Evolutionary conservation across 2,113 vertebrate species (phyloP).

Genomic region (rat (Rattus norvegicus)): GRCr8 NC_086039.1:133298501-133299000

Average conservation of each 20-base stretch:
- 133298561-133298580: not conserved
- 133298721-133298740: conserved; percentile 40
- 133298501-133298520: conserved; percentile 43
- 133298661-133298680: conserved; percentile 38
- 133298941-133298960: no score
- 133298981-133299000: not conserved
- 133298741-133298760: not conserved
- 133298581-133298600: conserved; percentile 7
- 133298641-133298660: not conserved
- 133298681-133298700: not conserved
- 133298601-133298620: not conserved
- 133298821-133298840: conserved; percentile 17
- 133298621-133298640: conserved; percentile 9
- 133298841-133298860: not conserved
- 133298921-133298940: not conserved
- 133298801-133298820: not conserved
- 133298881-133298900: not conserved
- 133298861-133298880: not conserved
- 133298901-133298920: not conserved
- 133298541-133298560: conserved; percentile 49
- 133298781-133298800: conserved; percentile 2
- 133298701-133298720: conserved; percentile 39
- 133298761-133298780: conserved; percentile 5
- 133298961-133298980: no score
- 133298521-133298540: conserved; percentile 46